These are phyloP conservation scores for Turritopsis rubra DNA, from an alignment of 30 jellyfish, hydroid and myxozoan species.

Conservation along the genomic window DNA sequence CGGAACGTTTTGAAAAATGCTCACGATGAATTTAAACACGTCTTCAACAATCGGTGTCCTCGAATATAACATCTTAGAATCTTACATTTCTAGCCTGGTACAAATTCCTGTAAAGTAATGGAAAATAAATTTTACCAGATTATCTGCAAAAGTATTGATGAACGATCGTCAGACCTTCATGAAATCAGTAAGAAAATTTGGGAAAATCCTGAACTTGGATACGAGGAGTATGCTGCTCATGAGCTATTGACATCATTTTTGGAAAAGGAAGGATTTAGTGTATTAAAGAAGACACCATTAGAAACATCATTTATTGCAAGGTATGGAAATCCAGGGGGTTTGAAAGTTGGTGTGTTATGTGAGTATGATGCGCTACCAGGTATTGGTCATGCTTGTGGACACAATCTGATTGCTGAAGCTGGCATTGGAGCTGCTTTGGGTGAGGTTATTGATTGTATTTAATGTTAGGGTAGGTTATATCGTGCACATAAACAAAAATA, in stretches of 20 bases:
- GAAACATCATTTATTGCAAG: conserved; percentile 83
- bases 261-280: conserved; percentile 77
- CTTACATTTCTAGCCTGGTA: background rate
- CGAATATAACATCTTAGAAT: no score
- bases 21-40: no score
- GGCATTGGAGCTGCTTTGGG: conserved; percentile 92
- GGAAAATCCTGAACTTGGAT: conserved; percentile 73
- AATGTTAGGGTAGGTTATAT: no score
- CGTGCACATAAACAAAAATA: no score
- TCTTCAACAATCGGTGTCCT: no score
- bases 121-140: conserved; percentile 29
- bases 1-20: no score
- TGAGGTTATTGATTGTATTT: background rate
- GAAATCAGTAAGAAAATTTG: conserved; percentile 62
- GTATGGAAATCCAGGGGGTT: conserved; percentile 64
- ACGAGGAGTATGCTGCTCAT: conserved; percentile 69
- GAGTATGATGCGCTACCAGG: conserved; percentile 99
- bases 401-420: conserved; percentile 62
- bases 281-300: conserved; percentile 52
- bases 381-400: conserved; percentile 95
- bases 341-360: conserved; percentile 60
- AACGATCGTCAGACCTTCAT: conserved; percentile 31
- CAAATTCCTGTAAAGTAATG: background rate
- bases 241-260: conserved; percentile 42
- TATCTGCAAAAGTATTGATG: conserved; percentile 39